These are phyloP conservation scores for Cryptus armator DNA, from an alignment of 2,888 invertebrate genomes.

Conservation along the genomic window DNA sequence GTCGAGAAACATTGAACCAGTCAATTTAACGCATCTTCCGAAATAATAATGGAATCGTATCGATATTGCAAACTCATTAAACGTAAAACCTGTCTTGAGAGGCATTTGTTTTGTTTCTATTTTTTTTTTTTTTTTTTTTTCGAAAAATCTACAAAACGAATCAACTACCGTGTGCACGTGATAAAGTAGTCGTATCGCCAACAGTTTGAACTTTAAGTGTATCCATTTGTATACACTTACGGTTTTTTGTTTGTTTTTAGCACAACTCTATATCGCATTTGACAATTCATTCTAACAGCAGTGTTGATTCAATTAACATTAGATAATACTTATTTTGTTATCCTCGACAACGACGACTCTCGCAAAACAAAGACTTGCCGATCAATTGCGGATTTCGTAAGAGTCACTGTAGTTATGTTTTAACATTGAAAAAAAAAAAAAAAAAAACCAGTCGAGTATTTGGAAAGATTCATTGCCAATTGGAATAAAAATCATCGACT, in stretches of 20 bases:
- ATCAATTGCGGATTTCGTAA: slow-evolving; percentile 37
- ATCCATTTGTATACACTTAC: slow-evolving; percentile 20
- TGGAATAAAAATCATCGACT: slow-evolving; percentile 52
- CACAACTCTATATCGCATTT: slow-evolving; percentile 44
- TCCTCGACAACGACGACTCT: slow-evolving; percentile 50
- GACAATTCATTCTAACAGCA: slow-evolving; percentile 60
- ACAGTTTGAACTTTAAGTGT: slow-evolving; percentile 36
- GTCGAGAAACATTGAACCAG: slow-evolving; percentile 52
- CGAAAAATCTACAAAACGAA: slow-evolving; percentile 30
- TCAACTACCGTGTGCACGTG: background rate
- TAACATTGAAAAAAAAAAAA: slow-evolving; percentile 48
- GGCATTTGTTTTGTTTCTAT: background rate
- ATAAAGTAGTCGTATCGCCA: slow-evolving; percentile 19
- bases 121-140: slow-evolving; percentile 1
- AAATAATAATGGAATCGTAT: slow-evolving; percentile 47
- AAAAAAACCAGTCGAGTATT: slow-evolving; percentile 59
- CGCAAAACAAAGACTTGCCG: slow-evolving; percentile 28
- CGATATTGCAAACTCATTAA: slow-evolving; percentile 41
- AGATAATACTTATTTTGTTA: slow-evolving; percentile 63
- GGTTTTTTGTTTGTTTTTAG: slow-evolving; percentile 33
- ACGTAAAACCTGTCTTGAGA: slow-evolving; percentile 21
- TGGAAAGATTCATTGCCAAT: slow-evolving; percentile 52
- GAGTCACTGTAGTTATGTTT: slow-evolving; percentile 45
- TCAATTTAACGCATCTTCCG: slow-evolving; percentile 45
- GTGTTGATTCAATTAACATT: slow-evolving; percentile 66